These are phyloP conservation scores for Melanogrammus aeglefinus DNA, from an alignment of 2,797 vertebrate genomes.

Conservation along the genomic window DNA sequence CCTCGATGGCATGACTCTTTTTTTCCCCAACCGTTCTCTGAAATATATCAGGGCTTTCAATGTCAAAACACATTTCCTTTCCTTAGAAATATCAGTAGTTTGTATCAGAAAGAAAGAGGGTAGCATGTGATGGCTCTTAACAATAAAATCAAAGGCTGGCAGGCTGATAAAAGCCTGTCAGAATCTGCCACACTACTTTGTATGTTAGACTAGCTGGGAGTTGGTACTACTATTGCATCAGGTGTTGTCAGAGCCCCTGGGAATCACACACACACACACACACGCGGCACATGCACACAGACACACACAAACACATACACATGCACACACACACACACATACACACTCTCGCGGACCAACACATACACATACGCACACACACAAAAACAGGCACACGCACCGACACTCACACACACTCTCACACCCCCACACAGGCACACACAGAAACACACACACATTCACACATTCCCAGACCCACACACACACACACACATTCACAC, in stretches of 20 bases:
- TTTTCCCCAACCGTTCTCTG: conserved; percentile 3
- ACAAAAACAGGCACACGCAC: too few relatives aligned
- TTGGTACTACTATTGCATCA: conserved; percentile 39
- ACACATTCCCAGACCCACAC: too few relatives aligned
- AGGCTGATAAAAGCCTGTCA: conserved; percentile 42
- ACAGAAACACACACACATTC: too few relatives aligned
- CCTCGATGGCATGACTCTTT: not conserved
- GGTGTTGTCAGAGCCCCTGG: conserved; percentile 54
- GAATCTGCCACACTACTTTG: conserved; percentile 52
- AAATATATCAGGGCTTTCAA: conserved; percentile 22
- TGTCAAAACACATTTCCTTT: conserved; percentile 4
- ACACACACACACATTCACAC: too few relatives aligned
- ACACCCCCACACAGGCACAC: too few relatives aligned
- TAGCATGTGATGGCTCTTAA: not conserved
- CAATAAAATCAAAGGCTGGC: conserved; percentile 18
- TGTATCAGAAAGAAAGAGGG: conserved; percentile 16
- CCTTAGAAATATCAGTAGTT: conserved; percentile 21
- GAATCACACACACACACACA: conserved; percentile 44
- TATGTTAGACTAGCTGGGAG: conserved; percentile 52
- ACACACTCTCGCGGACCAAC: too few relatives aligned
- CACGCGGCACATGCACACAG: too few relatives aligned
- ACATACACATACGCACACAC: too few relatives aligned
- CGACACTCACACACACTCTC: too few relatives aligned
- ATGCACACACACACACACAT: too few relatives aligned
- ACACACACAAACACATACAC: too few relatives aligned